These are phyloP conservation scores for Rhyacophila evoluta DNA, from an alignment of 2,888 invertebrate species.

Conservation along the genomic window DNA sequence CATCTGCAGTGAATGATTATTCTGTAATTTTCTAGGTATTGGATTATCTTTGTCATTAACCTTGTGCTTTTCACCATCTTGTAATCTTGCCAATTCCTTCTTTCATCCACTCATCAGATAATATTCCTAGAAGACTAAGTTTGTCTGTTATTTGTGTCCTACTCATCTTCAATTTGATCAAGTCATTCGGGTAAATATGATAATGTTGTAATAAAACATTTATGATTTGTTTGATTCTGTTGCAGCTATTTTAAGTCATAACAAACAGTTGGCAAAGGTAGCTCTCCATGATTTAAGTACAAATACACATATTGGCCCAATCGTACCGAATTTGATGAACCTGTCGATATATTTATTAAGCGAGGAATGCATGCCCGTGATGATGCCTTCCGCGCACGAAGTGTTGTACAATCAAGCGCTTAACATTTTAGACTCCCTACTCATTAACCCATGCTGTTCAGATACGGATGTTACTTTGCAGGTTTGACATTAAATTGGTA, in stretches of 20 bases:
- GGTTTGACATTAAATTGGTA: constrained; percentile 58
- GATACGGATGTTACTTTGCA: constrained; percentile 72
- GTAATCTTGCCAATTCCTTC: too few species aligned
- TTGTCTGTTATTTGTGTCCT: too few species aligned
- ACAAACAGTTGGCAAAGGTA: constrained; percentile 66
- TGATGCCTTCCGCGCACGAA: constrained; percentile 59
- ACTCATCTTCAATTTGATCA: neutral
- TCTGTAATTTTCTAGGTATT: too few species aligned
- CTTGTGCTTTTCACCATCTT: too few species aligned
- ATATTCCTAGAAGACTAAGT: too few species aligned
- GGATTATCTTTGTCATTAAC: too few species aligned
- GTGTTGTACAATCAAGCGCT: constrained; percentile 62
- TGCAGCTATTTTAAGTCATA: constrained; percentile 68
- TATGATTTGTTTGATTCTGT: constrained; percentile 40
- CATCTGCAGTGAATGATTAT: too few species aligned
- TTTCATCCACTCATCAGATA: too few species aligned
- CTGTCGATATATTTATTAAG: constrained; percentile 71
- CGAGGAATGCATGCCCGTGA: constrained; percentile 64
- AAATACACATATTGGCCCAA: constrained; percentile 72
- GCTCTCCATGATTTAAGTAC: constrained; percentile 71
- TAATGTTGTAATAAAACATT: too few species aligned
- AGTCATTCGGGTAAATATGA: neutral
- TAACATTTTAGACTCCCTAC: constrained; percentile 71
- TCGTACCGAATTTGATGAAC: constrained; percentile 73
- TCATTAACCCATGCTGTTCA: constrained; percentile 70